Evolutionary conservation across 2,797 vertebrate genomes (phyloP).

Genomic region (Odontamblyopus lacepedii): DNA sequence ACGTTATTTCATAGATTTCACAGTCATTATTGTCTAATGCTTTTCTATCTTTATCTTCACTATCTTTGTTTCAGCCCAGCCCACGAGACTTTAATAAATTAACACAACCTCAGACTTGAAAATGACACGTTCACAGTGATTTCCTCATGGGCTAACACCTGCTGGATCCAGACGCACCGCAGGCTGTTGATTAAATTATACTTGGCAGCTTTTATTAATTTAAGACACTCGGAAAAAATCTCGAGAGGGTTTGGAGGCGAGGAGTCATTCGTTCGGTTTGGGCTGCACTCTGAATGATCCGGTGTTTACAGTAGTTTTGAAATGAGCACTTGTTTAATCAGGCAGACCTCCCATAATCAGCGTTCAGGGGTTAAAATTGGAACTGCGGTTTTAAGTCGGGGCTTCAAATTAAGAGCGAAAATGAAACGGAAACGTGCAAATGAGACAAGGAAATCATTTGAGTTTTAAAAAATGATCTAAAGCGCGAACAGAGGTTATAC

Average conservation of each 20-base stretch:
- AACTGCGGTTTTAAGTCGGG: neutral
- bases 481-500: no score
- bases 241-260: neutral
- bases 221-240: neutral
- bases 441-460: no score
- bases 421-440: no score
- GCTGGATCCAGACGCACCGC: rapidly evolving
- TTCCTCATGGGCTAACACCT: slow-evolving; percentile 12
- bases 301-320: slow-evolving; percentile 13
- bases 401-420: neutral
- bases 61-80: neutral
- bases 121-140: slow-evolving; percentile 2
- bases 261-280: neutral
- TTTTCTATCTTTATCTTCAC: no score
- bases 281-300: slow-evolving; percentile 18
- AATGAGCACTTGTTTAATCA: slow-evolving; percentile 2
- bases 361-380: neutral
- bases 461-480: no score
- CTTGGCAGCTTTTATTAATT: neutral
- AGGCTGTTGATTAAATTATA: neutral
- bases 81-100: slow-evolving; percentile 9
- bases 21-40: no score
- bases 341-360: neutral
- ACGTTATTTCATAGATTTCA: no score
- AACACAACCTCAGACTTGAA: slow-evolving; percentile 22